Base-by-base conservation (phyloP, 2,113 vertebrate species). In the Xiphias gladius region DNA sequence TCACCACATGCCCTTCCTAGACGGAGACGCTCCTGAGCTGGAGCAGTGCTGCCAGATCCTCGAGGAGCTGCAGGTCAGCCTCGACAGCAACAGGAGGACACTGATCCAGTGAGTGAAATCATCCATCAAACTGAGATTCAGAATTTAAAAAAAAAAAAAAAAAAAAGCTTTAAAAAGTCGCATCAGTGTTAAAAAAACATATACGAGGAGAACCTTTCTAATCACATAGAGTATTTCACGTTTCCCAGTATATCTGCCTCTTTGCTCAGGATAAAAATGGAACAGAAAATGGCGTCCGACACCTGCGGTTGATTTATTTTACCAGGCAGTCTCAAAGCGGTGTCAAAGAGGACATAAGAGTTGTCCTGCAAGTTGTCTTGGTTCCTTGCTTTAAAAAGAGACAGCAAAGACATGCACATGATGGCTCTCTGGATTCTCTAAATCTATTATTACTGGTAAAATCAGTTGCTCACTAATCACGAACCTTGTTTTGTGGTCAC, bases 1-100 rank as follows among this genome's bases (percentile, higher is more conserved):
- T 58, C 96, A 98, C 83, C 97, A 97, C 84, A 75, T 94, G 57
- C 97, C 97, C 46, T 95, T 98, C 80, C 93, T 91, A 8, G 96
- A 97, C 0, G 97, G 98, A 55, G 94, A 93, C 0, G 82, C 90
- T 41, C 97, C 97, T 2, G 96, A 97, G 69, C 93, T 97, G 79
- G 92, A 92, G 69, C 94, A 89, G 50, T 97, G 97, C 95, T 95
- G 89, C 86, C 89, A 79, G 70, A 97, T 97, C 80, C 95, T 99
- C 58, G 93, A 96, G 13, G 94, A 96, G 73, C 92, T 98, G 69
- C 93, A 89, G 85, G 54, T 63, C 90, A 95, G 95, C 92, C 94
- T 99, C 63, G 93, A 96, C 85, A 95, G 90, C 50, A 94, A 94
- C 85, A 86, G 79, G 75, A 96, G 94, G 89, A 97, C 96, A 0